These are phyloP conservation scores for Cotesia congregata DNA, from an alignment of 2,888 invertebrate species.

Conservation along the genomic window DNA sequence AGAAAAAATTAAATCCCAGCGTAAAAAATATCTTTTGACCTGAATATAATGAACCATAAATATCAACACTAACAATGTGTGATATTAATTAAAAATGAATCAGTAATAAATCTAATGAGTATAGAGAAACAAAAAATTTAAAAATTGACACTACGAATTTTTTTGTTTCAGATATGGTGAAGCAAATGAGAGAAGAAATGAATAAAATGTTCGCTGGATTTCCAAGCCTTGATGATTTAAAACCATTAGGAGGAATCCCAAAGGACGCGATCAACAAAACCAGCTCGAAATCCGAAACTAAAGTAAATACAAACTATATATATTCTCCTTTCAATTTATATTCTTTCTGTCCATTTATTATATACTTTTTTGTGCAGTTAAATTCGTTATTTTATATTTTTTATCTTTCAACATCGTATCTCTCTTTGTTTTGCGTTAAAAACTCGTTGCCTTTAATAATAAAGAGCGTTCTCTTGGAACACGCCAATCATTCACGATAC, in stretches of 20 bases:
- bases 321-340: not conserved
- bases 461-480: constrained; percentile 21
- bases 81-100: no score
- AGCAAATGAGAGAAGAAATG: constrained; percentile 55
- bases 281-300: constrained; percentile 50
- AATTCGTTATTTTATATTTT: not conserved
- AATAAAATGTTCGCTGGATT: constrained; percentile 32
- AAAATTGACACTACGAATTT: not conserved
- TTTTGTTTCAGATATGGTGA: constrained; percentile 56
- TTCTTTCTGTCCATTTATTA: not conserved
- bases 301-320: constrained; percentile 55
- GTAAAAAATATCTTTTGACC: no score
- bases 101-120: no score
- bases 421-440: constrained; percentile 1
- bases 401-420: constrained; percentile 7
- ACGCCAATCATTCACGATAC: constrained; percentile 42
- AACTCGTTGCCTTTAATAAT: constrained; percentile 3
- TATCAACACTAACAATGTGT: no score
- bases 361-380: not conserved
- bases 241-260: constrained; percentile 56
- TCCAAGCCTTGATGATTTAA: constrained; percentile 45
- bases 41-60: no score
- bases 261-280: constrained; percentile 65
- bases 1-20: no score
- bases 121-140: not conserved